Evolutionary conservation across 1,140 invertebrate genomes (phyloP).

Genomic region (Anastrepha ludens): DNA sequence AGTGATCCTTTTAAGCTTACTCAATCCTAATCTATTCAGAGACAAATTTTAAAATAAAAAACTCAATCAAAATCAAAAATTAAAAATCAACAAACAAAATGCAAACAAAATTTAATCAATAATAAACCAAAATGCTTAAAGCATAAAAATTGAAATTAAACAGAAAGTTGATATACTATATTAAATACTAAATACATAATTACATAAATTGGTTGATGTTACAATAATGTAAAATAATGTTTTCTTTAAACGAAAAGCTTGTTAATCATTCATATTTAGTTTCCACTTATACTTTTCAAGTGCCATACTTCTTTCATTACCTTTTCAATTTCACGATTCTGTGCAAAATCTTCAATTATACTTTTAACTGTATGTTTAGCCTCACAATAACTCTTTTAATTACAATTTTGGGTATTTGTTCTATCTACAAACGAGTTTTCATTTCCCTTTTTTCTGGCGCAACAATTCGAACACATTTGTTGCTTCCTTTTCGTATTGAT

Average conservation of each 20-base stretch:
- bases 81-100: conserved; percentile 11
- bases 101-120: conserved; percentile 49
- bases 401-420: conserved; percentile 15
- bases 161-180: conserved; percentile 21
- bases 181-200: conserved; percentile 43
- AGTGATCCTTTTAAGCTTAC: conserved; percentile 32
- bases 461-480: conserved; percentile 13
- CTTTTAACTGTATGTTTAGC: conserved; percentile 44
- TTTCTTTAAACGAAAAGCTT: conserved; percentile 53
- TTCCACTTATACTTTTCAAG: conserved; percentile 47
- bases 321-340: conserved; percentile 3
- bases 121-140: conserved; percentile 10
- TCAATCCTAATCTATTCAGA: conserved; percentile 29
- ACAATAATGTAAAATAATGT: conserved; percentile 59
- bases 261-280: conserved; percentile 53
- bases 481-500: conserved; percentile 31
- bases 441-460: conserved; percentile 26
- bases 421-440: neutral
- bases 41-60: conserved; percentile 29
- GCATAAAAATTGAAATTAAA: conserved; percentile 36
- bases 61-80: conserved; percentile 32
- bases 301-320: neutral
- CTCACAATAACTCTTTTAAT: conserved; percentile 10
- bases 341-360: conserved; percentile 41
- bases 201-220: conserved; percentile 58